Conservation (phyloP, 2,888 invertebrate genomes). For the Aplocera efformata region DNA sequence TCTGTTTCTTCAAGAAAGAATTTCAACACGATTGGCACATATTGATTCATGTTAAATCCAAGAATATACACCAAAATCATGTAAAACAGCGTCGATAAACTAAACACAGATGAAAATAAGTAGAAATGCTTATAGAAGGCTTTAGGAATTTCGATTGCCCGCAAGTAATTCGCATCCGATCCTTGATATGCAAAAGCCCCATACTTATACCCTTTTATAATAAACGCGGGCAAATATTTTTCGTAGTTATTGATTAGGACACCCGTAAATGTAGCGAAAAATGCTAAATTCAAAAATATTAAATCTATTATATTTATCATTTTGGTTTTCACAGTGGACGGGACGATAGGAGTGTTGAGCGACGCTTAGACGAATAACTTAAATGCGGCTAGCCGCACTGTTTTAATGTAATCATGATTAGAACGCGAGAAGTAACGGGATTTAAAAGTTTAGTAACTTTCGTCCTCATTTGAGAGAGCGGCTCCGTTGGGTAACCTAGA, state of each 20-base stretch:
- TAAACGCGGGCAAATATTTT: slow-evolving; percentile 82
- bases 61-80: slow-evolving; percentile 73
- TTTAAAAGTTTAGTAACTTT: slow-evolving; percentile 30
- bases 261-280: slow-evolving; percentile 77
- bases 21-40: slow-evolving; percentile 70
- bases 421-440: slow-evolving; percentile 36
- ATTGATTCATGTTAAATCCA: slow-evolving; percentile 66
- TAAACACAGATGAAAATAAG: slow-evolving; percentile 82
- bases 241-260: slow-evolving; percentile 83
- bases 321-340: background rate
- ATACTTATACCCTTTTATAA: slow-evolving; percentile 85
- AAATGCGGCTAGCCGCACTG: background rate
- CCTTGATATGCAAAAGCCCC: slow-evolving; percentile 85
- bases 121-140: slow-evolving; percentile 92
- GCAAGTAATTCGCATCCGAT: slow-evolving; percentile 61
- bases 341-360: background rate
- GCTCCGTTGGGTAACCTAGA: slow-evolving; percentile 18
- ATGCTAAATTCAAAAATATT: slow-evolving; percentile 63
- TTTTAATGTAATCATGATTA: slow-evolving; percentile 20
- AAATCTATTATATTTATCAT: slow-evolving; percentile 66
- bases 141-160: slow-evolving; percentile 86
- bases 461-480: slow-evolving; percentile 7
- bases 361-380: slow-evolving; percentile 11
- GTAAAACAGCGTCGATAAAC: slow-evolving; percentile 69
- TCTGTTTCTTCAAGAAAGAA: slow-evolving; percentile 60